These are phyloP conservation scores for Ornithorhynchus anatinus DNA, from an alignment of 2,113 vertebrate species.

Conservation along the genomic window DNA sequence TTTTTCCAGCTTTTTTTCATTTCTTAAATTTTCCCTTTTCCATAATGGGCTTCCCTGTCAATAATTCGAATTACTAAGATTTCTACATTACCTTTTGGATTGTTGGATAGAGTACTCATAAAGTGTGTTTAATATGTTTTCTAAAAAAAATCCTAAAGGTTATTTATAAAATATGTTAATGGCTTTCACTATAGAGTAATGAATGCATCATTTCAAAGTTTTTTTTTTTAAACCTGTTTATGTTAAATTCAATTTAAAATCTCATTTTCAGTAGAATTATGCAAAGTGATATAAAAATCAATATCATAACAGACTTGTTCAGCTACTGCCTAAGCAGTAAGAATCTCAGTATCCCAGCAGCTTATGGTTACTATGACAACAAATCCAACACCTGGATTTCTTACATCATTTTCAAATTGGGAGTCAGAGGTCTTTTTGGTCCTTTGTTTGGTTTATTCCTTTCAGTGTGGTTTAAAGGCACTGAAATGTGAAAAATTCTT, in stretches of 20 bases:
- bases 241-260: background rate
- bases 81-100: no score
- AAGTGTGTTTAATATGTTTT: no score
- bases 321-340: background rate
- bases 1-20: no score
- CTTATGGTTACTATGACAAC: conserved; percentile 50
- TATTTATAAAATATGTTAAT: no score
- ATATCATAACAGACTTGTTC: background rate
- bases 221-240: background rate
- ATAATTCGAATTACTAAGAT: no score
- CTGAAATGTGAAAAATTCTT: background rate
- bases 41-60: no score
- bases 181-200: no score
- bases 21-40: no score
- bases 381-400: background rate
- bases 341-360: background rate
- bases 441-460: background rate
- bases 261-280: no score
- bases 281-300: no score
- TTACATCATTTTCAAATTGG: conserved; percentile 24
- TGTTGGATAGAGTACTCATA: no score
- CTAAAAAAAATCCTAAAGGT: no score
- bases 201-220: background rate
- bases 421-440: background rate
- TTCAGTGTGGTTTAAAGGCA: background rate